A percentile compares a stretch with the other conserved stretches of the same genome.
Evolutionary conservation across 2,888 invertebrate genomes (phyloP).

Genomic region (Zonitis immaculata): DNA sequence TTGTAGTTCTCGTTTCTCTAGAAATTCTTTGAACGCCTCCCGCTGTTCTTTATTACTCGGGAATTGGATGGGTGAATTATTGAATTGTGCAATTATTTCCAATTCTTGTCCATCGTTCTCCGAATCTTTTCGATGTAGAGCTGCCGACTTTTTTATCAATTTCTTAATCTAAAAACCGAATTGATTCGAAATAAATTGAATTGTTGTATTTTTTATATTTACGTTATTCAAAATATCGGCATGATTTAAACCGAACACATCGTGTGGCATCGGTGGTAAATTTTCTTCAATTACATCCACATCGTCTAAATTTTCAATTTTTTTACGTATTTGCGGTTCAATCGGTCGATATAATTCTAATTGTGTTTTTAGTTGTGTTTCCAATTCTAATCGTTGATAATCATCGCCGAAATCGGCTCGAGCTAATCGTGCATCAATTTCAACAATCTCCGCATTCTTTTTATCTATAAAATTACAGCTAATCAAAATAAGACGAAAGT

Average conservation of each 20-base stretch:
- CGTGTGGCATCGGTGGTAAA: conserved; percentile 67
- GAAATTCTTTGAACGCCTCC: conserved; percentile 45
- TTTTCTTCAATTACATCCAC: conserved; percentile 44
- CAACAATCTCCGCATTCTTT: conserved; percentile 51
- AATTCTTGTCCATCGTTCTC: conserved; percentile 21
- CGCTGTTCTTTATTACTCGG: conserved; percentile 44
- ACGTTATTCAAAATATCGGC: conserved; percentile 55
- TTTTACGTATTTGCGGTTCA: conserved; percentile 50
- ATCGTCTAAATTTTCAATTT: conserved; percentile 27
- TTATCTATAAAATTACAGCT: conserved; percentile 55
- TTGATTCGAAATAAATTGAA: not conserved
- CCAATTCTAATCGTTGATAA: conserved; percentile 51
- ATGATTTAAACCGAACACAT: conserved; percentile 67
- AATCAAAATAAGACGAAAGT: too few relatives aligned
- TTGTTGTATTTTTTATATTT: conserved; percentile 5
- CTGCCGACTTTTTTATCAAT: conserved; percentile 39
- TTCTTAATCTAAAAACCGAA: conserved; percentile 36
- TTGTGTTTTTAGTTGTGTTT: conserved; percentile 38
- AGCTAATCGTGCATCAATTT: conserved; percentile 58
- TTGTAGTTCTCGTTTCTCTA: conserved; percentile 11
- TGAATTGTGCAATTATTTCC: conserved; percentile 21
- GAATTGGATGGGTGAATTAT: conserved; percentile 34
- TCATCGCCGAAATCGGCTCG: conserved; percentile 67
- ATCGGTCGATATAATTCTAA: conserved; percentile 50
- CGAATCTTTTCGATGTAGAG: conserved; percentile 27